phyloP scores from a whole-genome alignment of 2,888 invertebrate species.

The Arctia plantaginis region DNA sequence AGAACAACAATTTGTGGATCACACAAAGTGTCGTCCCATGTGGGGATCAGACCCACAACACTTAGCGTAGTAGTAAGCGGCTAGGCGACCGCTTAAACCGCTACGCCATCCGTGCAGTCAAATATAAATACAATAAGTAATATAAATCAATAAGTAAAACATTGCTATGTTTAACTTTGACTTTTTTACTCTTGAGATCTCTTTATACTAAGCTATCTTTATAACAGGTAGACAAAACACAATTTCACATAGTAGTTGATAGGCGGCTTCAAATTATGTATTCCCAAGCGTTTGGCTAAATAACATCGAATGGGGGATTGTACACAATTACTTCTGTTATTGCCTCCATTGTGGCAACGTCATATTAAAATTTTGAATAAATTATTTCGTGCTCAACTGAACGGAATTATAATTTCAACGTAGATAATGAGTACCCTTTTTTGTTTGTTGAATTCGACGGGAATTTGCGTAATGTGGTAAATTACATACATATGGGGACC shows the following conservation, averaged over 20 bases:
- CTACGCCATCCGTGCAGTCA: too few species aligned
- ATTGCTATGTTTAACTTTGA: background rate
- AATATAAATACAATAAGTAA: too few species aligned
- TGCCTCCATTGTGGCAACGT: constrained; percentile 58
- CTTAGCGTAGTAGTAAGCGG: too few species aligned
- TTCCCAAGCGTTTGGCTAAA: constrained; percentile 50
- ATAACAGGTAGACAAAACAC: background rate
- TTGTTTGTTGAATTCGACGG: constrained; percentile 43
- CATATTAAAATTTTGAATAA: constrained; percentile 75
- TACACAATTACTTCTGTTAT: constrained; percentile 52
- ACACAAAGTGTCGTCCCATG: too few species aligned
- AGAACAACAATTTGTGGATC: too few species aligned
- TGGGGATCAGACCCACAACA: too few species aligned
- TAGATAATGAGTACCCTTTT: constrained; percentile 46
- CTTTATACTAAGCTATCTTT: background rate
- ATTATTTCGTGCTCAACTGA: constrained; percentile 64
- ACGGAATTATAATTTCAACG: constrained; percentile 56
- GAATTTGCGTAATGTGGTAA: constrained; percentile 32
- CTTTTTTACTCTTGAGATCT: background rate
- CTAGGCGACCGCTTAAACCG: too few species aligned
- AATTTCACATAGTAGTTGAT: constrained; percentile 17
- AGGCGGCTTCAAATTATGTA: constrained; percentile 37
- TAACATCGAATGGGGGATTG: constrained; percentile 51
- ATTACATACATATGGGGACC: constrained; percentile 22
- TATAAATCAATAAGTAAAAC: background rate